Base-by-base conservation (phyloP, 2,797 vertebrate genomes). In the Enteromius paludinosus region DNA sequence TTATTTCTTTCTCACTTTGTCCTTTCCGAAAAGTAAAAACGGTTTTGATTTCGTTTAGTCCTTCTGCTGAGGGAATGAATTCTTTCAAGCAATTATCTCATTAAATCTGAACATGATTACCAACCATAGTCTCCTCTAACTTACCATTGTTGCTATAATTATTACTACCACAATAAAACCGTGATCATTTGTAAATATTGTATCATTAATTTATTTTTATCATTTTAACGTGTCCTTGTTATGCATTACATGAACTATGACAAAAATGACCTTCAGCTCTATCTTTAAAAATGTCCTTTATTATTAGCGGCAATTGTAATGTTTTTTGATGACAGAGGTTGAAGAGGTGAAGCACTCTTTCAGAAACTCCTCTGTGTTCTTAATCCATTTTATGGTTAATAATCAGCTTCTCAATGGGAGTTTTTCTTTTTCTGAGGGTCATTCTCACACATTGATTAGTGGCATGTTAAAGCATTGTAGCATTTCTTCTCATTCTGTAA, bases 401-500 rank as follows among this genome's bases (percentile, higher is more conserved):
- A 69, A 83, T 47, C 73, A 35, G 64, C 64, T 35, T 70, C 41
- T 77, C 61, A n/a, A 68, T 25, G n/a, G 64, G 52, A 47, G 41
- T 47, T 54, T 56, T 64, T 54, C 41, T 64, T 70, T 4, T n/a
- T 30, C 65, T 0, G 3, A 30, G 43, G n/a, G n/a, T 71, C 54
- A 54, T 64, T 81, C 70, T 69, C 25, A 20, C 15, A 28, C 10
- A 38, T 61, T 83, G 65, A 77, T 83, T 68, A 76, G 81, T 69
- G 64, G 74, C 64, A 59, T 77, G 65, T 49, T 82, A 82, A 82
- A 75, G 80, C 73, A 68, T 49, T 28, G 20, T 49, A 61, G 41
- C 64, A 83, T 83, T 77, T 69, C 73, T 83, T 76, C 17, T 35
- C 38, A 70, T 77, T 35, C 81, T 30, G 71, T 52, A 4, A 62